Evolutionary conservation across 2,888 invertebrate species (phyloP), one percentile per base, ranked within the genome.

Genomic region (Acanthosepion pharaonis): DNA sequence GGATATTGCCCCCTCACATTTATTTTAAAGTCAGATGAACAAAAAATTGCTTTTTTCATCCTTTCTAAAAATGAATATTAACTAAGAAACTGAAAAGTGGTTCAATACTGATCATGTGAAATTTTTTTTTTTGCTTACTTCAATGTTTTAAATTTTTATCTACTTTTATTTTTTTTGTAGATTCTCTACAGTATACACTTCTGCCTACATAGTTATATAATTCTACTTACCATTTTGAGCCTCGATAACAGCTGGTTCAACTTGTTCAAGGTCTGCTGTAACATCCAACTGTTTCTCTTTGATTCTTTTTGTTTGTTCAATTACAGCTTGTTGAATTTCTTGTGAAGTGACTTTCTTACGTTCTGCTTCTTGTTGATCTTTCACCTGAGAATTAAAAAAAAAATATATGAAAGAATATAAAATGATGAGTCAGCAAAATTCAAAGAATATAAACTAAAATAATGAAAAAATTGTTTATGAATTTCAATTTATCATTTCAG

Each of bases 331-430:
- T 98, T 99, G 99, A 97, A 99, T 99, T 97, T 99, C 99, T 97
- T 99, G 99, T 96, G 99, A 99, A 97, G 99, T 99, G 91, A 99
- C 99, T 97, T 99, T 99, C 98, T 99, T 99, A 98, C 99, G 99
- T 97, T 99, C 99, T 4, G 99, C 99, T 97, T 99, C 99, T 97
- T 99, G 99, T 97, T 99, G 99, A 98, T 99, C 99, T 98, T 99
- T 99, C 94, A 97, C 97, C 97, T 97, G 94, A 5, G 9, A 94
- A 33, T 33, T 33, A 33, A 1, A 33, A 94, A 93, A 53, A n/a
- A 53, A 92, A 92, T 3, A 33, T 33, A 33, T 33, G 33, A 33
- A 33, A 33, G 33, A 33, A 33, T 33, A 33, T 33, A 33, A 33
- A 33, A 92, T 51, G 11, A 93, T 28, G 6, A 53, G 20, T 51